Evolutionary conservation across 53 echinoderm and acorn worm species (phyloP).

Genomic region (Mesocentrotus franciscanus): DNA sequence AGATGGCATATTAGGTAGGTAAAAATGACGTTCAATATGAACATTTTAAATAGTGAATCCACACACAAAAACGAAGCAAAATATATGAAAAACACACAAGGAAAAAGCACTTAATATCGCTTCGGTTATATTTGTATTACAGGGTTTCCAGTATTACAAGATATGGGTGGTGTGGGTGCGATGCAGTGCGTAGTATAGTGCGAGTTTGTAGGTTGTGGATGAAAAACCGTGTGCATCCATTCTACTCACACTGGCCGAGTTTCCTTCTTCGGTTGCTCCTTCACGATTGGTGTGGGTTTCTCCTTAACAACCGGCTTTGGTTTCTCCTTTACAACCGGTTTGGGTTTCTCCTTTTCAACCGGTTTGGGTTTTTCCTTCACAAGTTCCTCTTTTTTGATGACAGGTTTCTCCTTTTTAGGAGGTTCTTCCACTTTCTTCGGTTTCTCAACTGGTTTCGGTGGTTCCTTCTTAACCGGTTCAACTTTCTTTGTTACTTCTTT

Average conservation of each 20-base stretch:
- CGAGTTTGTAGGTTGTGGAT: conserved; percentile 30
- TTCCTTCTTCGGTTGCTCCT: conserved; percentile 56
- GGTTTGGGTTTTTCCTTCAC: conserved; percentile 69
- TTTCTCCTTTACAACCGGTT: conserved; percentile 74
- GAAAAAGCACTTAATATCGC: neutral
- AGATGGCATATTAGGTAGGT: neutral
- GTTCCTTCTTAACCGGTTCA: conserved; percentile 42
- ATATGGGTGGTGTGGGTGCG: neutral
- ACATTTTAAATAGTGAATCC: neutral
- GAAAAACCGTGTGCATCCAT: conserved; percentile 9
- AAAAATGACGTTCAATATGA: neutral
- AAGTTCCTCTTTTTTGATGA: conserved; percentile 34
- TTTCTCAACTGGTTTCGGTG: conserved; percentile 30
- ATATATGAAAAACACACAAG: neutral
- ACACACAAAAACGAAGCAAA: neutral
- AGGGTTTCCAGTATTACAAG: neutral
- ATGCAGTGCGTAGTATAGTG: neutral
- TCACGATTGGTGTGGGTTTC: conserved; percentile 30
- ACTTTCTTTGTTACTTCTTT: conserved; percentile 50
- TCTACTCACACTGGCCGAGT: conserved; percentile 53
- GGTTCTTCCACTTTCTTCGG: conserved; percentile 37
- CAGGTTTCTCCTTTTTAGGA: conserved; percentile 26
- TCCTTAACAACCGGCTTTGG: conserved; percentile 29
- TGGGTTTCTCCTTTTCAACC: conserved; percentile 50
- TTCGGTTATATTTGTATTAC: neutral